Conservation (phyloP, 2,797 vertebrate species). For the Crenichthys baileyi region DNA sequence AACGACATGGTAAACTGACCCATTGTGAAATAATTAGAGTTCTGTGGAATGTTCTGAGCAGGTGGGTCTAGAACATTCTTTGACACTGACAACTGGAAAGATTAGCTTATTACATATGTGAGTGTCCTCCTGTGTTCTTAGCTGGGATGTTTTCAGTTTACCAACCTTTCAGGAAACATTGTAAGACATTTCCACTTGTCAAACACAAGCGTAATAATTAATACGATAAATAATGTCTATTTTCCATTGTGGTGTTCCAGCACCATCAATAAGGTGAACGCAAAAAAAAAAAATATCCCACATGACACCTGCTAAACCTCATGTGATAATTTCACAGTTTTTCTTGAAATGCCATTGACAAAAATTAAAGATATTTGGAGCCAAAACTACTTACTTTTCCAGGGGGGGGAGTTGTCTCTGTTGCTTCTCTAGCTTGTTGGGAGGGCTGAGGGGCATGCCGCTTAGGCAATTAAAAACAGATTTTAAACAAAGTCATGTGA, state of each 20-base stretch:
- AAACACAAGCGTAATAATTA: slow-evolving; percentile 36
- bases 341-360: not conserved
- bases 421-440: too few species aligned
- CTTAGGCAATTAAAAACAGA: too few species aligned
- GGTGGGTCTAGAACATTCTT: not conserved
- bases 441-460: too few species aligned
- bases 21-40: not conserved
- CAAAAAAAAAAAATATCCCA: not conserved
- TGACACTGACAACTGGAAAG: slow-evolving; percentile 8
- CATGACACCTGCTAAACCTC: not conserved
- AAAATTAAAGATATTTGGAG: not conserved
- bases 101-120: slow-evolving; percentile 18
- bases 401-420: too few species aligned
- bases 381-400: too few species aligned
- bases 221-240: slow-evolving; percentile 22
- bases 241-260: slow-evolving; percentile 13
- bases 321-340: not conserved
- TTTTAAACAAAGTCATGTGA: not conserved
- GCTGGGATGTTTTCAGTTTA: slow-evolving; percentile 28
- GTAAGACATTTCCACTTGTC: slow-evolving; percentile 24
- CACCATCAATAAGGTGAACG: not conserved
- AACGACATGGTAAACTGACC: not conserved
- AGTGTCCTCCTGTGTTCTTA: slow-evolving; percentile 2
- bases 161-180: slow-evolving; percentile 1
- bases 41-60: slow-evolving; percentile 1